Evolutionary conservation across 2,797 vertebrate genomes (phyloP).

Genomic region (Channa striata): DNA sequence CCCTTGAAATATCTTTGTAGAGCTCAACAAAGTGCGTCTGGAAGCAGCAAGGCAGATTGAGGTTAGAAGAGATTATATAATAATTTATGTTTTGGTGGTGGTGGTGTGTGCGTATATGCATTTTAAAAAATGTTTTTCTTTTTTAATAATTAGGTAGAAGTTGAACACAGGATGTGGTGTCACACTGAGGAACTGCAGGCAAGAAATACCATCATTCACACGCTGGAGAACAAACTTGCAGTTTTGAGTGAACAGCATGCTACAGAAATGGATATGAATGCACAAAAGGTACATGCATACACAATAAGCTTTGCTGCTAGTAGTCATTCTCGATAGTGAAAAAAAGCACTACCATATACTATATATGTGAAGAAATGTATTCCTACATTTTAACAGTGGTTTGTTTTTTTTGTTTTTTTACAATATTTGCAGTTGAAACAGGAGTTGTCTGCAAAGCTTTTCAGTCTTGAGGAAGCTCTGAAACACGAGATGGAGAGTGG

Average conservation of each 20-base stretch:
- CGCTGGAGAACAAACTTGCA: slow-evolving; percentile 80
- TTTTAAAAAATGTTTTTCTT: neutral
- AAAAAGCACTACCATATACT: neutral
- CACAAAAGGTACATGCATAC: slow-evolving; percentile 58
- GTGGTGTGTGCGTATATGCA: neutral
- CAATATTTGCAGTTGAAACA: slow-evolving; percentile 75
- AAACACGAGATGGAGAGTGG: slow-evolving; percentile 54
- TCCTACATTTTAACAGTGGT: neutral
- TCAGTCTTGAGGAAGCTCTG: slow-evolving; percentile 57
- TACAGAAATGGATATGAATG: slow-evolving; percentile 71
- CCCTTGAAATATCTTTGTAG: slow-evolving; percentile 65
- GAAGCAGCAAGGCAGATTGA: slow-evolving; percentile 83
- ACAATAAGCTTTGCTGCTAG: neutral
- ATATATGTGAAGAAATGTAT: neutral
- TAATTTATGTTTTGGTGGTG: neutral
- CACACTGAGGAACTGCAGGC: slow-evolving; percentile 80
- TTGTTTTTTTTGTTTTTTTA: neutral
- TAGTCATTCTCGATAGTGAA: neutral
- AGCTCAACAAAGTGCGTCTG: slow-evolving; percentile 78
- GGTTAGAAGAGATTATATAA: slow-evolving; percentile 40
- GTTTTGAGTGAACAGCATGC: slow-evolving; percentile 77
- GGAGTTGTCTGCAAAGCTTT: slow-evolving; percentile 67
- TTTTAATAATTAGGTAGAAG: slow-evolving; percentile 70
- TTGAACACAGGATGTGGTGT: slow-evolving; percentile 80
- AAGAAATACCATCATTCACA: slow-evolving; percentile 68